phyloP scores from a whole-genome alignment of 2,113 vertebrate genomes.

The Siniperca knerii region DNA sequence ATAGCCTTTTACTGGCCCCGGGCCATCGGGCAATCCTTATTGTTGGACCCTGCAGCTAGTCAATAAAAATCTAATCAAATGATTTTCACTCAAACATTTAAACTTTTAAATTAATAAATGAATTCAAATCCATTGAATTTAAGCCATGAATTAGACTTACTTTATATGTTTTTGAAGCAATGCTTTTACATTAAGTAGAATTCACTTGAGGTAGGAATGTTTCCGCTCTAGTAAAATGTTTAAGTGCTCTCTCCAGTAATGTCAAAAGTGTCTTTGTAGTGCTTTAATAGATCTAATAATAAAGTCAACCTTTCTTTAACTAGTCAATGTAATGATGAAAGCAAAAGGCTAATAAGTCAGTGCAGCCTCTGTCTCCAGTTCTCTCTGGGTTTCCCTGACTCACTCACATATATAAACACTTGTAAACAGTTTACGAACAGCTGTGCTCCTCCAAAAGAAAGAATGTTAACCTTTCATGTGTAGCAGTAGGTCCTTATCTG shows the following conservation, averaged over 20 bases:
- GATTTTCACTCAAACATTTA: too few relatives aligned
- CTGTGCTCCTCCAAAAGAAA: slow-evolving; percentile 12
- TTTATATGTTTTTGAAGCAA: not conserved
- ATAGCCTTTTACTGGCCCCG: too few relatives aligned
- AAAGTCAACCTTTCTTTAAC: not conserved
- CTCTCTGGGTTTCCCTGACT: slow-evolving; percentile 1
- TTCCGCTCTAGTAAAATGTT: not conserved
- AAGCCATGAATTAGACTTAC: too few relatives aligned
- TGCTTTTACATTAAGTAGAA: not conserved
- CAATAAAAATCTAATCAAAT: too few relatives aligned
- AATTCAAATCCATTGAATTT: too few relatives aligned
- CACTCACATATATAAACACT: slow-evolving; percentile 24
- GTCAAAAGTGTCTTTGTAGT: not conserved
- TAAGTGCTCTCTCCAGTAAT: not conserved
- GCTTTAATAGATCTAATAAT: too few relatives aligned
- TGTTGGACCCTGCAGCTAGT: too few relatives aligned
- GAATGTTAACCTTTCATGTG: slow-evolving; percentile 15
- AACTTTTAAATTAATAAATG: too few relatives aligned
- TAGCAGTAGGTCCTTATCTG: not conserved
- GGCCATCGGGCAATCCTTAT: too few relatives aligned
- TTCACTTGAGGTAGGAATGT: not conserved
- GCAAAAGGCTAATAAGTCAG: too few relatives aligned
- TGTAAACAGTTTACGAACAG: slow-evolving; percentile 38
- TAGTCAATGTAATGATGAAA: not conserved
- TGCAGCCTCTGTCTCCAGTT: not conserved